Evolutionary conservation across 2,888 invertebrate genomes (phyloP), one percentile per base, ranked within the genome.

Genomic region (Sycophila texana): DNA sequence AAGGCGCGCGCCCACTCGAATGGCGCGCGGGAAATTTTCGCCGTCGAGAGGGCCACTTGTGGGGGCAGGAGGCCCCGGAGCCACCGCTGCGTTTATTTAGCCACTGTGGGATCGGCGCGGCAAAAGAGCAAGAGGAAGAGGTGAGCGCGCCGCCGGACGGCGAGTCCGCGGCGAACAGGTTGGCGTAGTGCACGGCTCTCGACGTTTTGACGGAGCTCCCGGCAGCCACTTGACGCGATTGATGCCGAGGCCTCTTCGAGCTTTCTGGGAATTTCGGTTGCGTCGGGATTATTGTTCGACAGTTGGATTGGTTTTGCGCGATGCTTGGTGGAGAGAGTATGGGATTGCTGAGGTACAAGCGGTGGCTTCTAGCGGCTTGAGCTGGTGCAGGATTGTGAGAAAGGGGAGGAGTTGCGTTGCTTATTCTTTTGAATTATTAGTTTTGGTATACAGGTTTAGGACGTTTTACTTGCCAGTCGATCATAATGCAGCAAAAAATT

Each of bases 201-300:
- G 20, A 14, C n/a, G n/a, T 18, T 13, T 47, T 49, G 14, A 26
- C 16, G 26, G 4, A n/a, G n/a, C n/a, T n/a, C n/a, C n/a, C n/a
- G 51, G 10, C 30, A 49, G 20, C 1, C 39, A 49, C 65, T 66
- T 18, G 68, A 75, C 26, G 18, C 49, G 47, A 47, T 47, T 16
- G 26, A 7, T 18, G 49, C 60, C 58, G 18, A 26, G 22, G 16
- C n/a, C 3, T 26, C 4, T 12, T 66, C 13, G 65, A 79, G 68
- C 51, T 65, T 74, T 74, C 74, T 79, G 74, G 74, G 74, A 79
- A 79, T 79, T 74, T 74, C 78, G 63, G 78, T 77, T 77, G 58
- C 26, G 14, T 16, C 14, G 4, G 39, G 39, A 7, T 39, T 39
- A 39, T 39, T 39, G 39, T 39, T 39, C 39, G 39, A 2, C 7